These are phyloP conservation scores for Megaceryle maxima DNA, from an alignment of 2,113 vertebrate species.

Conservation along the genomic window DNA sequence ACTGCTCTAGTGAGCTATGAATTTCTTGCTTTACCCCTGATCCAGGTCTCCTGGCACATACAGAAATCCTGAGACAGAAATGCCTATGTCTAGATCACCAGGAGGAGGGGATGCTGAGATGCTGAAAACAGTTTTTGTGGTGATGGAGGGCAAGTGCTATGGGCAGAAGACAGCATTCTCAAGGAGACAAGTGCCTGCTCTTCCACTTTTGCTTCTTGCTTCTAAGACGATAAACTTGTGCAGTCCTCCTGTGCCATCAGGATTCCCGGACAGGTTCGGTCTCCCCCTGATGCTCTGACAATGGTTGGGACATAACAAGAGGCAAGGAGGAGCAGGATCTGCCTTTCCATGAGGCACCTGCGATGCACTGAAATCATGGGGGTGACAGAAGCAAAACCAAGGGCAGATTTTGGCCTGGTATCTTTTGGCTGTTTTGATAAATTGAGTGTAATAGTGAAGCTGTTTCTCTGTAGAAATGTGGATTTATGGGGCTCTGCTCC, in stretches of 20 bases:
- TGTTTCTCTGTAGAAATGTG: neutral
- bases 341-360: neutral
- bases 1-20: slow-evolving; percentile 32
- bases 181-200: neutral
- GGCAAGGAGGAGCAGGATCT: neutral
- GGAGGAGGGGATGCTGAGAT: neutral
- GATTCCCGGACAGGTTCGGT: neutral
- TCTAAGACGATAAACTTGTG: neutral
- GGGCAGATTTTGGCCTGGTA: neutral
- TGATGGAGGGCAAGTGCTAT: neutral
- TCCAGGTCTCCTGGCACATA: neutral
- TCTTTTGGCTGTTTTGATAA: neutral
- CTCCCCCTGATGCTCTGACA: neutral
- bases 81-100: neutral
- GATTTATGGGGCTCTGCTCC: neutral
- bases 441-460: neutral
- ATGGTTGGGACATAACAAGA: neutral
- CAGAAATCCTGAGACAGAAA: neutral
- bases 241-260: neutral
- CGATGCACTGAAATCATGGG: neutral
- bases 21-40: neutral
- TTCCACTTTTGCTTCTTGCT: neutral
- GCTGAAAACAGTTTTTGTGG: neutral
- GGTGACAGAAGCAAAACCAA: neutral
- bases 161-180: neutral